Evolutionary conservation across 2,113 vertebrate genomes (phyloP), one percentile per base, ranked within the genome.

Genomic region (Pleuronectes platessa): DNA sequence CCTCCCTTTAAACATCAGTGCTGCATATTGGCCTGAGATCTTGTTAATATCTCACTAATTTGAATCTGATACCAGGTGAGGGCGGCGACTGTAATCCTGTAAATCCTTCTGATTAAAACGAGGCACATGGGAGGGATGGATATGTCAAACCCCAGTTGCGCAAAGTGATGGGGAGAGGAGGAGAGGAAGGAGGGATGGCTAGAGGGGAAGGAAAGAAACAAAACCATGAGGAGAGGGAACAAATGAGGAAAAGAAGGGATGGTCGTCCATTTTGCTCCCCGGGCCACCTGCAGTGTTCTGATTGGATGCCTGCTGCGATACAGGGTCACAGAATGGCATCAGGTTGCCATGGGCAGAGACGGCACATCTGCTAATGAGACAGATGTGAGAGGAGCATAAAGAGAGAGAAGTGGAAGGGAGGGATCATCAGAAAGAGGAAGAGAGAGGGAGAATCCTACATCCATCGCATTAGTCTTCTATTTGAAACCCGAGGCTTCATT

Each of bases 261-360:
- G 60, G 23, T 71, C 60, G 40, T 65, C 31, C 37, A 60, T 74
- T 66, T 40, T 68, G 20, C 55, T 49, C 69, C 56, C 71, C 72
- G 49, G 53, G 49, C 55, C 70, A 45, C 74, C 65, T 49, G 77
- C 69, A 21, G 73, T 9, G 61, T 37, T 26, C 23, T 81, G 80
- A 82, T 81, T 81, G 72, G 74, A 70, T 10, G 45, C 68, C 62
- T 51, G 53, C 70, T 86, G 83, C 59, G 80, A 85, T 35, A 66
- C 53, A 66, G 63, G 75, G 69, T 82, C 79, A 80, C 55, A 11
- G 58, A 71, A 68, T 74, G 51, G 74, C 68, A 79, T 78, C 17
- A 60, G 45, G 86, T 81, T 88, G 65, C 86, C 35, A 71, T 18
- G 40, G 74, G 80, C 54, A 70, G 81, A 68, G 12, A 24, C n/a